These are phyloP conservation scores for Ellobius talpinus DNA, from an alignment of 2,113 vertebrate genomes.

Conservation along the genomic window DNA sequence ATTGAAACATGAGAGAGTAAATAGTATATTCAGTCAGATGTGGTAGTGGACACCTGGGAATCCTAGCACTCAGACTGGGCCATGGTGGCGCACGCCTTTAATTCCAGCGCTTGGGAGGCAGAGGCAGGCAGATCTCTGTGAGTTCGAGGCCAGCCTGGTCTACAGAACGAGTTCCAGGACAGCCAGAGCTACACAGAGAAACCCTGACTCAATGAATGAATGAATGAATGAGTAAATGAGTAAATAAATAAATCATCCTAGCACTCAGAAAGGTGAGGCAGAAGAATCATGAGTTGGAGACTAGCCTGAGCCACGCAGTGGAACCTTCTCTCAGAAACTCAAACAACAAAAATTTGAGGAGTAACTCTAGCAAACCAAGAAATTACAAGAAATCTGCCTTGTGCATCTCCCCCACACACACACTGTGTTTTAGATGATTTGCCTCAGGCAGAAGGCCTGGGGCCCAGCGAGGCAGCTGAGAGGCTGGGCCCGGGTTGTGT, in stretches of 20 bases:
- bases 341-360: not conserved
- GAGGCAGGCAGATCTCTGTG: not conserved
- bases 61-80: not conserved
- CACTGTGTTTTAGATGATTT: conserved; percentile 87
- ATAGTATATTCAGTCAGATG: not conserved
- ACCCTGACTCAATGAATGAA: not conserved
- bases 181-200: not conserved
- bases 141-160: not conserved
- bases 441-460: conserved; percentile 76
- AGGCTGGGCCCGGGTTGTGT: conserved; percentile 81
- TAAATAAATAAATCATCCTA: not conserved
- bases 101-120: not conserved
- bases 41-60: not conserved
- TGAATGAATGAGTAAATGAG: not conserved
- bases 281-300: not conserved
- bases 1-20: not conserved
- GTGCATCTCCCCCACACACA: not conserved
- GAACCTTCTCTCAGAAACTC: not conserved
- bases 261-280: not conserved
- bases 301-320: not conserved
- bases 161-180: not conserved
- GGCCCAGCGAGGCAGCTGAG: conserved; percentile 63
- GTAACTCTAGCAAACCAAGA: not conserved
- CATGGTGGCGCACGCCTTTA: not conserved
- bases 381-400: not conserved